These are phyloP conservation scores for Pteropus rufus DNA, from an alignment of 2,797 vertebrate species.

Conservation along the genomic window DNA sequence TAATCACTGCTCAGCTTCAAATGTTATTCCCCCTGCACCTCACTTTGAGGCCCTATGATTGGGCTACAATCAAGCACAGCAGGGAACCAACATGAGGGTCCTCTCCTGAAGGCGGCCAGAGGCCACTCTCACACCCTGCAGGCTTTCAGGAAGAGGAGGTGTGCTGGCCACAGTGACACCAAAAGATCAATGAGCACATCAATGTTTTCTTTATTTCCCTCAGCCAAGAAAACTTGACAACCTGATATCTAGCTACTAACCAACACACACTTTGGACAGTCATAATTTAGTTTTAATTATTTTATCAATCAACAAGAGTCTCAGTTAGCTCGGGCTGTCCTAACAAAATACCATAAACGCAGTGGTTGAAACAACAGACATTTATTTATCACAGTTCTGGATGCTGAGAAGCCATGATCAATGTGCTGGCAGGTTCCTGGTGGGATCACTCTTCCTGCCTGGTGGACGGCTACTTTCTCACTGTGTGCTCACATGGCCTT, in stretches of 20 bases:
- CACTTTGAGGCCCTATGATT: background rate
- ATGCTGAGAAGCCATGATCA: background rate
- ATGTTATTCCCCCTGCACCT: background rate
- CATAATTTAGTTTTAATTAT: background rate
- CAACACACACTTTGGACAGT: background rate
- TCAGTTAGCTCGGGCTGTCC: background rate
- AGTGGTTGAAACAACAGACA: background rate
- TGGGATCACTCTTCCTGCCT: background rate
- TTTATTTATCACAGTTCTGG: background rate
- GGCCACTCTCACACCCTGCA: no score
- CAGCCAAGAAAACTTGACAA: background rate
- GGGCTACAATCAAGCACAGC: background rate
- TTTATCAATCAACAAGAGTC: background rate
- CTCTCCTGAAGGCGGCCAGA: no score
- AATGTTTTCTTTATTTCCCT: background rate
- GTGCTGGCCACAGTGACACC: background rate
- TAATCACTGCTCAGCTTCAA: background rate
- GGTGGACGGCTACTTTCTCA: background rate
- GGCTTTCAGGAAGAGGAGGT: background rate
- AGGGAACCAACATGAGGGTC: background rate
- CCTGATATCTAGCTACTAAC: background rate
- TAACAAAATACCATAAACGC: background rate
- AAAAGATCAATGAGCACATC: background rate
- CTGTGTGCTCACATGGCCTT: background rate
- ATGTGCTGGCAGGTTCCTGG: background rate